Evolutionary conservation across 2,888 invertebrate genomes (phyloP).

Genomic region (Helobdella robusta): DNA sequence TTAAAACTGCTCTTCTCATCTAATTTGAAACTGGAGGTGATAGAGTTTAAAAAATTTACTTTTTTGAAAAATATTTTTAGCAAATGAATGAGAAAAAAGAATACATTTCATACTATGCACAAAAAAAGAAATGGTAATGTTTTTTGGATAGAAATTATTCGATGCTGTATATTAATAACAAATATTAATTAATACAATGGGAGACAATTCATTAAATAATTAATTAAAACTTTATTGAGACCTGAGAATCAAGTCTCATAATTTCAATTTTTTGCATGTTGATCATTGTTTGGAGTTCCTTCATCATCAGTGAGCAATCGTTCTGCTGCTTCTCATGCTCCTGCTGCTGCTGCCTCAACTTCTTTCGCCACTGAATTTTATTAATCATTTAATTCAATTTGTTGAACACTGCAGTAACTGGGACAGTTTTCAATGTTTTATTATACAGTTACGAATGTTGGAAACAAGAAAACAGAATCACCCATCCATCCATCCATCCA

Average conservation of each 20-base stretch:
- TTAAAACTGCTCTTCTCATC: too few species aligned
- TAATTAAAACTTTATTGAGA: constrained; percentile 32
- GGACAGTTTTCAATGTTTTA: too few species aligned
- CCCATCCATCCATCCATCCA: too few species aligned
- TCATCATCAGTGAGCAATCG: constrained; percentile 67
- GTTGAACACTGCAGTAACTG: neutral
- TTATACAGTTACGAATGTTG: too few species aligned
- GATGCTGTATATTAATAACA: neutral
- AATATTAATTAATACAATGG: neutral
- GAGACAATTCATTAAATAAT: neutral
- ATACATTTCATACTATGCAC: too few species aligned
- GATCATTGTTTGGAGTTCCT: constrained; percentile 68
- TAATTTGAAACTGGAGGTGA: too few species aligned
- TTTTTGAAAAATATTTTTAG: too few species aligned
- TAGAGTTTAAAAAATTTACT: too few species aligned
- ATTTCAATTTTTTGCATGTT: constrained; percentile 65
- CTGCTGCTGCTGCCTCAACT: constrained; percentile 55
- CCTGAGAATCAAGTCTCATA: constrained; percentile 64
- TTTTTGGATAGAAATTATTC: too few species aligned
- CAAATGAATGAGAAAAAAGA: too few species aligned
- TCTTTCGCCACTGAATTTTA: constrained; percentile 30
- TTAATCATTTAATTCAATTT: neutral
- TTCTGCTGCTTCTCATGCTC: constrained; percentile 72
- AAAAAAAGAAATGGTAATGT: too few species aligned
- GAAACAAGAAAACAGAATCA: too few species aligned